Evolutionary conservation across 2,113 vertebrate species (phyloP).

Genomic region (Pipra filicauda): DNA sequence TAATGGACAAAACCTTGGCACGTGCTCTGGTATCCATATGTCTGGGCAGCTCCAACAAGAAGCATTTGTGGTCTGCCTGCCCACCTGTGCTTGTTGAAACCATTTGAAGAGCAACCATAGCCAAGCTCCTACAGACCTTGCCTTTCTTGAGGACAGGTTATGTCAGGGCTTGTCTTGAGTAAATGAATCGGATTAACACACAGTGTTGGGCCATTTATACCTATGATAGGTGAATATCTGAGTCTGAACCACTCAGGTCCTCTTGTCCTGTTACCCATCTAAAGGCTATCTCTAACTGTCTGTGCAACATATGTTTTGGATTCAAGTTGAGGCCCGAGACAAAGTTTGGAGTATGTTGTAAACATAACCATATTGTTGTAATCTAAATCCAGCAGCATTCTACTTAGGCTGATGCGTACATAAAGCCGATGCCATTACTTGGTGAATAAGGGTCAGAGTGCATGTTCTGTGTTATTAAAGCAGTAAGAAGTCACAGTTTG

Average conservation of each 20-base stretch:
- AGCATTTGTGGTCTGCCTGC: neutral
- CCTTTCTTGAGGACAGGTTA: neutral
- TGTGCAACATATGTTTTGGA: neutral
- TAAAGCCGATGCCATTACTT: neutral
- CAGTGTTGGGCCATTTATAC: neutral
- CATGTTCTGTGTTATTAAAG: neutral
- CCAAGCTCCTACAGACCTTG: neutral
- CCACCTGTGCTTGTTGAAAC: rapidly evolving
- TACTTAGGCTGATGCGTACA: rapidly evolving
- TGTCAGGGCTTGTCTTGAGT: neutral
- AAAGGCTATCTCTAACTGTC: neutral
- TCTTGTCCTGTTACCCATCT: neutral
- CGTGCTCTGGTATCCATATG: rapidly evolving
- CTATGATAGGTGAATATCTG: rapidly evolving
- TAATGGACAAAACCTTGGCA: neutral
- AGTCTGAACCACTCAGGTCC: neutral
- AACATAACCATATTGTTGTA: neutral
- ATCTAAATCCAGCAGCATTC: neutral
- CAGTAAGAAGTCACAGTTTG: neutral
- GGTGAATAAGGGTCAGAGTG: neutral
- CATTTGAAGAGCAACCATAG: neutral
- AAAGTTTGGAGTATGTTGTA: neutral
- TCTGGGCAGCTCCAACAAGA: neutral
- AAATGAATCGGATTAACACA: neutral
- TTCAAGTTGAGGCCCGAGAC: neutral